A percentile compares a stretch with the other conserved stretches of the same genome.
Evolutionary conservation across 2,797 vertebrate genomes (phyloP).

Genomic region (Crossoptilon crossoptilon): DNA sequence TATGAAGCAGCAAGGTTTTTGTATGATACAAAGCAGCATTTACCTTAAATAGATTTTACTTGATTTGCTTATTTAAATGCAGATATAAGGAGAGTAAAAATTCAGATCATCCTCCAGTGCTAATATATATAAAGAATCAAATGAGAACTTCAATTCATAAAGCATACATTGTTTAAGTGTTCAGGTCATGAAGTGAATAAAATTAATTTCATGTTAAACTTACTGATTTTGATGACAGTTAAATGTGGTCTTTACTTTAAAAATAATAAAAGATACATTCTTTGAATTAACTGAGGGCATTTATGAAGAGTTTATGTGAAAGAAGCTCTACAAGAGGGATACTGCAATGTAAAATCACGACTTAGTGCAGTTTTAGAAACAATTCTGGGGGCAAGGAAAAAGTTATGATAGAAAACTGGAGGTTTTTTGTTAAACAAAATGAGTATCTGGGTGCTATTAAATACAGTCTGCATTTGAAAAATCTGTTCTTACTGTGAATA

Average conservation of each 20-base stretch:
- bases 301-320: not conserved
- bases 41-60: not conserved
- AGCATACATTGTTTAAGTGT: not conserved
- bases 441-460: not conserved
- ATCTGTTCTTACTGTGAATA: not conserved
- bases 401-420: not conserved
- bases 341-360: not conserved
- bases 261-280: not conserved
- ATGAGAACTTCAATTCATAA: not conserved
- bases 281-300: not conserved
- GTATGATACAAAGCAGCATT: not conserved
- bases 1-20: not conserved
- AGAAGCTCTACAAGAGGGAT: not conserved
- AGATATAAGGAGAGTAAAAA: not conserved
- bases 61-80: not conserved
- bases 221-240: not conserved
- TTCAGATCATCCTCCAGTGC: not conserved
- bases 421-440: not conserved
- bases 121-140: not conserved
- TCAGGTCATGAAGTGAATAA: not conserved
- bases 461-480: not conserved
- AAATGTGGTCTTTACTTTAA: not conserved
- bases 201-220: not conserved
- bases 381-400: not conserved
- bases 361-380: not conserved